These are phyloP conservation scores for Bubo scandiacus DNA, from an alignment of 2,113 vertebrate genomes.

Conservation along the genomic window DNA sequence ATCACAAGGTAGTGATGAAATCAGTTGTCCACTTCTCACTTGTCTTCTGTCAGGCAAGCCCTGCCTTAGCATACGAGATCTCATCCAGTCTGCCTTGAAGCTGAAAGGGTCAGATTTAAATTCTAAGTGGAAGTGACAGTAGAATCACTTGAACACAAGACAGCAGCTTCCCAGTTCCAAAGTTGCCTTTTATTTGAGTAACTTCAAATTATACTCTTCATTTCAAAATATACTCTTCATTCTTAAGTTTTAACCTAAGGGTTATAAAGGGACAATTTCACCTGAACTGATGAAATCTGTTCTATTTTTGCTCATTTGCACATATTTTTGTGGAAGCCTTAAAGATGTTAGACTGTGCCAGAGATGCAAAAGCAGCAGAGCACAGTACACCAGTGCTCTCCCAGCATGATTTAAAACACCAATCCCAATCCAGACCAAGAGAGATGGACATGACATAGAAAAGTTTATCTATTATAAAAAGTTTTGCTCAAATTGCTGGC, in stretches of 20 bases:
- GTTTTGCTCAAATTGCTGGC: accelerated
- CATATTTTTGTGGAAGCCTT: not conserved
- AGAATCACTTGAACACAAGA: not conserved
- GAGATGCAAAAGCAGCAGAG: not conserved
- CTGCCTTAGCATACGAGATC: not conserved
- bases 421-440: not conserved
- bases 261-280: not conserved
- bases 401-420: not conserved
- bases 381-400: not conserved
- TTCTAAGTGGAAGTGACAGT: not conserved
- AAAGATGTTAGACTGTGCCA: not conserved
- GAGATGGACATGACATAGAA: not conserved
- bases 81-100: not conserved
- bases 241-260: not conserved
- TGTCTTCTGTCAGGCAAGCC: not conserved
- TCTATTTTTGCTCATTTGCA: not conserved
- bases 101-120: not conserved
- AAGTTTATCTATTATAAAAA: not conserved
- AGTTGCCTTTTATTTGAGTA: not conserved
- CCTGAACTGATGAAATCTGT: not conserved
- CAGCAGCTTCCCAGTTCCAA: not conserved
- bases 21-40: not conserved
- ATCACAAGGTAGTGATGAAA: not conserved
- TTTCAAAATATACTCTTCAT: not conserved
- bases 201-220: not conserved